Conservation (phyloP, 2,113 vertebrate species). For the Corydoras maculifer region DNA sequence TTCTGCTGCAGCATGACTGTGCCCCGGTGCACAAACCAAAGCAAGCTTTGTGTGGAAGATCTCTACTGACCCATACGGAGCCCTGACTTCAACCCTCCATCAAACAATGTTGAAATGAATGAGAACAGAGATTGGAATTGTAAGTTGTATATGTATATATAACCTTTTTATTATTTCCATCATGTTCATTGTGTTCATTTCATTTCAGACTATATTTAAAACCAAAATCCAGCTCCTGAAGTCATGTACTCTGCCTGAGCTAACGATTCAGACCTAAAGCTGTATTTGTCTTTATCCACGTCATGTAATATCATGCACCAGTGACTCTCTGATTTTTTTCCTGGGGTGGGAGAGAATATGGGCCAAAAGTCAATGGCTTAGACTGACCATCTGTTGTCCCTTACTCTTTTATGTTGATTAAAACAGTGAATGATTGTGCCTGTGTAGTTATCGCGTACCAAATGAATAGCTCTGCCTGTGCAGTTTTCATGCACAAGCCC, state of each 20-base stretch:
- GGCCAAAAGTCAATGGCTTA: conserved; percentile 3
- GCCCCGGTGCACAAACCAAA: too few species aligned
- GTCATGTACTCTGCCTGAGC: neutral
- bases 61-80: too few species aligned
- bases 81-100: too few species aligned
- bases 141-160: neutral
- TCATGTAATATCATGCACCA: neutral
- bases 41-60: too few species aligned
- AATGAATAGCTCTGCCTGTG: neutral
- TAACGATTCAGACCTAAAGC: neutral
- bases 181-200: neutral
- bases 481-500: conserved; percentile 1
- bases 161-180: neutral
- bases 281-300: neutral
- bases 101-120: too few species aligned
- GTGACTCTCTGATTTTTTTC: neutral
- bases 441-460: neutral
- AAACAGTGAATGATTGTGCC: neutral
- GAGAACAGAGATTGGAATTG: neutral
- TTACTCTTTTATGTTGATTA: conserved; percentile 6
- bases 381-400: neutral
- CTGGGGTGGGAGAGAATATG: conserved; percentile 9
- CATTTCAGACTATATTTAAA: neutral
- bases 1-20: too few species aligned
- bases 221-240: neutral